Evolutionary conservation across 35 echinoderm and acorn worm species (phyloP).

Genomic region (Heliocidaris erythrogramma): DNA sequence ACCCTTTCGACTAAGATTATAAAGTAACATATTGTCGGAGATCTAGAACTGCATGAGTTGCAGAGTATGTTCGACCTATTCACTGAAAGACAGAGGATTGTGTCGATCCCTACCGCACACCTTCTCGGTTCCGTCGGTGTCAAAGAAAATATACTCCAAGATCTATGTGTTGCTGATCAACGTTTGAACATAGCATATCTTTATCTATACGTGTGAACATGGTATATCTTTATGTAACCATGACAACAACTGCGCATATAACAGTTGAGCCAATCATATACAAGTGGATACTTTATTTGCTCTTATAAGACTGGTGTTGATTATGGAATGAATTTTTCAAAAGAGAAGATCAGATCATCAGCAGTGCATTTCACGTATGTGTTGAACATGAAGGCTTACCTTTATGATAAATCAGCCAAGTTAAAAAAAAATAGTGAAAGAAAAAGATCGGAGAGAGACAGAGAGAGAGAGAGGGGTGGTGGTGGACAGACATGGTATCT

Average conservation of each 20-base stretch:
- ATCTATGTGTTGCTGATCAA: not conserved
- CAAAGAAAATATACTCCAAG: not conserved
- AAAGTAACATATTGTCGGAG: too few species aligned
- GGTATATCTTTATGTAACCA: not conserved
- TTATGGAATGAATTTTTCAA: not conserved
- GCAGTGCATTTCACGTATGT: too few species aligned
- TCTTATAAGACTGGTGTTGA: not conserved
- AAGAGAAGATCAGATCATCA: too few species aligned
- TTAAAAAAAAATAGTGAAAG: too few species aligned
- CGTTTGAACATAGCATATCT: not conserved
- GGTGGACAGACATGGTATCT: too few species aligned
- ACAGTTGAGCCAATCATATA: not conserved
- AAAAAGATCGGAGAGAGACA: too few species aligned
- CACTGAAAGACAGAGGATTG: not conserved
- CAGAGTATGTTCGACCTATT: not conserved
- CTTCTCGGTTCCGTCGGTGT: not conserved
- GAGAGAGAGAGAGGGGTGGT: too few species aligned
- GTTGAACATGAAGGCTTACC: too few species aligned
- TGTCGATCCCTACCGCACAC: not conserved
- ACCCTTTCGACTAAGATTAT: too few species aligned
- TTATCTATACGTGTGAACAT: not conserved
- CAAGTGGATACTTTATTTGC: not conserved
- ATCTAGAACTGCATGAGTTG: not conserved
- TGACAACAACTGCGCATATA: not conserved
- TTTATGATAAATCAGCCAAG: too few species aligned